Evolutionary conservation across 2,797 vertebrate genomes (phyloP).

Genomic region (Alcedo quadribrachys): DNA sequence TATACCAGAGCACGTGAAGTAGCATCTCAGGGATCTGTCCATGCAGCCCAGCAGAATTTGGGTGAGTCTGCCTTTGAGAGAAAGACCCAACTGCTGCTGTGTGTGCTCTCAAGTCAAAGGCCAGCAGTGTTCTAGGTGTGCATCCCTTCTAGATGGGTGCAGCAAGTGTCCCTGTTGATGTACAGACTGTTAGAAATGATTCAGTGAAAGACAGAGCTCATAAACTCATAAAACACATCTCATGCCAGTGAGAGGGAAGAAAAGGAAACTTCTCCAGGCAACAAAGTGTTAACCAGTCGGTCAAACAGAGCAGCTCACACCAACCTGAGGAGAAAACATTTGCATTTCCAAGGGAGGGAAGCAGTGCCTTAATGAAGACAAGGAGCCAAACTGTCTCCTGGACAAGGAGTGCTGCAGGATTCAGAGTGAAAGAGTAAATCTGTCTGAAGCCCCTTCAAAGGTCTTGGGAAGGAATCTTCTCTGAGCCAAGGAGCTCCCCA

Average conservation of each 20-base stretch:
- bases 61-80: neutral
- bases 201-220: neutral
- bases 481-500: neutral
- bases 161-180: neutral
- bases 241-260: neutral
- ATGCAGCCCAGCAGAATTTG: neutral
- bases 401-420: neutral
- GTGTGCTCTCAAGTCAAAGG: neutral
- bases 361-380: neutral
- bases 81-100: neutral
- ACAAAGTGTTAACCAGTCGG: neutral
- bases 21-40: neutral
- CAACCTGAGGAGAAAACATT: neutral
- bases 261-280: neutral
- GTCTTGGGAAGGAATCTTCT: neutral
- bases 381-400: neutral
- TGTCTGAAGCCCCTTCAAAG: neutral
- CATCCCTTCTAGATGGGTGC: neutral
- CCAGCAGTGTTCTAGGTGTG: neutral
- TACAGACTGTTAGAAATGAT: neutral
- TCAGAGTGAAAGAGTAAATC: neutral
- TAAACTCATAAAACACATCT: neutral
- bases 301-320: neutral
- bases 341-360: neutral
- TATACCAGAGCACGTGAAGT: neutral